Percentiles rank a stretch among this genome's conserved stretches.
Conservation (phyloP, 2,888 invertebrate genomes). For the Netelia virgata region DNA sequence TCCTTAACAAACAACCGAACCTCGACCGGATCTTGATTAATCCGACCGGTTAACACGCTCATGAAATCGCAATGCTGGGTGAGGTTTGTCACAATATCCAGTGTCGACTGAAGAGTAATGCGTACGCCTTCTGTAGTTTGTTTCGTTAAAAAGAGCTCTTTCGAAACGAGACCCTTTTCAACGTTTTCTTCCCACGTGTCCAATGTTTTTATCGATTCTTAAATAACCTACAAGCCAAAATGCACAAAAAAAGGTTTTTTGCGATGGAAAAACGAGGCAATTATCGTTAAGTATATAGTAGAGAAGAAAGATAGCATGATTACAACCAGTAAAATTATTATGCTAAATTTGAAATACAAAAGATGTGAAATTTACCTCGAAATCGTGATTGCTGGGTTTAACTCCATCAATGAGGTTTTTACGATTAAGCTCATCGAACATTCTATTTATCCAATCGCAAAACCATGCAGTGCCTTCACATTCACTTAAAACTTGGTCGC, state of each 20-base stretch:
- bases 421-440: conserved; percentile 65
- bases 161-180: conserved; percentile 42
- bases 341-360: conserved; percentile 28
- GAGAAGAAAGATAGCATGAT: conserved; percentile 28
- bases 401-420: conserved; percentile 44
- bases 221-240: conserved; percentile 44
- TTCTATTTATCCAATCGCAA: conserved; percentile 61
- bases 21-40: conserved; percentile 64
- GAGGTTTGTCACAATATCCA: conserved; percentile 46
- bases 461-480: conserved; percentile 59
- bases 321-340: conserved; percentile 34
- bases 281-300: conserved; percentile 20
- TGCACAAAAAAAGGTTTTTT: conserved; percentile 4
- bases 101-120: conserved; percentile 62
- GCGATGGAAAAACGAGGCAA: conserved; percentile 8
- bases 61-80: conserved; percentile 52
- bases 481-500: conserved; percentile 45
- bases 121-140: conserved; percentile 61
- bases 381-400: conserved; percentile 52
- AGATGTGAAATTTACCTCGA: conserved; percentile 44
- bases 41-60: conserved; percentile 60
- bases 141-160: conserved; percentile 52
- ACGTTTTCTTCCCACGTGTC: conserved; percentile 65
- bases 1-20: conserved; percentile 26
- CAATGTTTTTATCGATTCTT: conserved; percentile 57